Evolutionary conservation across 2,888 invertebrate genomes (phyloP).

Genomic region (Brachylomia viminalis): DNA sequence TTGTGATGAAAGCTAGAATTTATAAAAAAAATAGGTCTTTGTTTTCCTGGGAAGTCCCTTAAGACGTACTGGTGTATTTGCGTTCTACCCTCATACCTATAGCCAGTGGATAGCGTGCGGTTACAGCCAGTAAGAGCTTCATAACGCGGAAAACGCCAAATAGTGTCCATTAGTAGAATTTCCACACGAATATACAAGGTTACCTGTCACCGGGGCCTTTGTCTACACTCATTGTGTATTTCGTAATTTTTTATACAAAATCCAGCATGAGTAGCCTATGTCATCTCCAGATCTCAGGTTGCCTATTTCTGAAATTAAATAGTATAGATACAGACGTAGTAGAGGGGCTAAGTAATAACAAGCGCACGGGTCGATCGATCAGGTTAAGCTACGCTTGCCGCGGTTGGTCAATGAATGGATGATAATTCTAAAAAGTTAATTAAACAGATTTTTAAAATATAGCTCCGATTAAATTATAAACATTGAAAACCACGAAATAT

Average conservation of each 20-base stretch:
- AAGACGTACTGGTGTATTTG: too few relatives aligned
- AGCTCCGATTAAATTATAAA: too few relatives aligned
- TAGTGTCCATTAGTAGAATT: neutral
- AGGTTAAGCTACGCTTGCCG: too few relatives aligned
- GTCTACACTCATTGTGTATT: neutral
- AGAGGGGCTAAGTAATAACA: neutral
- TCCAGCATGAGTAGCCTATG: neutral
- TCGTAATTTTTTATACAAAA: neutral
- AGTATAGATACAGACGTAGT: neutral
- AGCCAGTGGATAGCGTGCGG: too few relatives aligned
- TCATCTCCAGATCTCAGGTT: neutral
- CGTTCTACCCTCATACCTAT: neutral
- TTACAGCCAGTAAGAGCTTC: neutral
- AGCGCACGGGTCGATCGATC: too few relatives aligned
- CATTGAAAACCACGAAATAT: too few relatives aligned
- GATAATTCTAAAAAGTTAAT: too few relatives aligned
- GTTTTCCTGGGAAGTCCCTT: neutral
- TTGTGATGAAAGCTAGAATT: neutral
- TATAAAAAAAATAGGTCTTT: neutral
- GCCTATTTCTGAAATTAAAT: neutral
- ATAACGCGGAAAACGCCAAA: too few relatives aligned
- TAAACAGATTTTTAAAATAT: too few relatives aligned
- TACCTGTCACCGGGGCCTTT: neutral
- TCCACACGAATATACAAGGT: neutral
- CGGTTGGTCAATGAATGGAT: too few relatives aligned